Evolutionary conservation across 2,113 vertebrate species (phyloP), one percentile per base, ranked within the genome.

Genomic region (Atractosteus spatula): DNA sequence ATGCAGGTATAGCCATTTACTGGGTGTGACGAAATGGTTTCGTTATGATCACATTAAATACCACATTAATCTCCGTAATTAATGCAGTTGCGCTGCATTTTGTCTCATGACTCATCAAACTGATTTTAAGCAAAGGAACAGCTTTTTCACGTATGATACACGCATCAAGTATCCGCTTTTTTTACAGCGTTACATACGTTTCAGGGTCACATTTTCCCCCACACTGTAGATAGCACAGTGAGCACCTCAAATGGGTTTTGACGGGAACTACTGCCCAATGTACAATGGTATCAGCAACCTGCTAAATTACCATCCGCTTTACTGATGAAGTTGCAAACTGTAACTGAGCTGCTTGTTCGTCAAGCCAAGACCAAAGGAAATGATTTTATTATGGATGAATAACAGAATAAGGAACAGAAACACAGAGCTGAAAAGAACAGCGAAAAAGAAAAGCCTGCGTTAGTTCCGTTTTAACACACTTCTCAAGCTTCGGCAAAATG

Each of bases 401-500:
- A 44, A 44, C 62, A 42, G 64, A 66, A 66, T n/a, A 6, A 66
- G 64, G 43, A 51, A 51, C 5, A 51, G 43, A 62, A 64, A 43
- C 41, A 42, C 62, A 42, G 29, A 12, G 29, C 14, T 64, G 43
- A 11, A 13, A 64, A 64, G 62, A 42, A 42, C 62, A 42, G 11
- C 62, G 10, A 64, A 1, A 64, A 64, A 64, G 29, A 12, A 64
- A 43, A 42, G 29, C 0, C 41, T 43, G 62, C 43, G 29, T 29
- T 8, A 64, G 41, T 64, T 64, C 41, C 16, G n/a, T 62, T 12
- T 64, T 43, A 42, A 16, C 17, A 42, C 62, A 8, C 4, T 10
- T 16, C 55, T 13, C 57, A 8, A 16, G 4, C 29, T 3, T 3
- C 62, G 1, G 17, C 17, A 29, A 29, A 29, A 29, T 29, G 17